Conservation (phyloP, 2,797 vertebrate species). For the Acanthopagrus latus region DNA sequence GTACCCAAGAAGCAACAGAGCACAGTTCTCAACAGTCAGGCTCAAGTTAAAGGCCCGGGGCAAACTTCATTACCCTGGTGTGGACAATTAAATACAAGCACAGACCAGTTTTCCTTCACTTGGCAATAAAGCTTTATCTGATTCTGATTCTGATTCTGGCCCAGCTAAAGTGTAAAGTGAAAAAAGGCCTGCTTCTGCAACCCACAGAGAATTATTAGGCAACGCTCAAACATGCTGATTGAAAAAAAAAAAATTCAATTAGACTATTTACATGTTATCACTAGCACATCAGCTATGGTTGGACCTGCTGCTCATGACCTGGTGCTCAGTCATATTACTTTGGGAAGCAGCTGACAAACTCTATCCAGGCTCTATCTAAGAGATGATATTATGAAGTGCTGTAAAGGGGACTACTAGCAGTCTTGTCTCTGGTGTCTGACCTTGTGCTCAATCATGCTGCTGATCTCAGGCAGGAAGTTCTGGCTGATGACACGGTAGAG, state of each 20-base stretch:
- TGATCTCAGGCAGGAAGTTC: constrained; percentile 98
- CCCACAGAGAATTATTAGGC: neutral
- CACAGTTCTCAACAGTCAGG: constrained; percentile 9
- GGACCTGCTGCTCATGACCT: neutral
- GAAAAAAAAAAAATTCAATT: neutral
- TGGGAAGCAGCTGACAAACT: neutral
- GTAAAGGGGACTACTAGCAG: constrained; percentile 20
- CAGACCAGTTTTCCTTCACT: constrained; percentile 38
- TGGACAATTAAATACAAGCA: constrained; percentile 45
- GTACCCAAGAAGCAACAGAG: neutral
- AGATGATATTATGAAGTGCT: neutral
- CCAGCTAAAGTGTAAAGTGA: neutral
- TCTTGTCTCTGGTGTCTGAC: constrained; percentile 75
- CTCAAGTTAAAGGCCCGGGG: constrained; percentile 28
- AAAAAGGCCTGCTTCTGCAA: neutral
- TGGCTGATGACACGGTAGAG: constrained; percentile 96
- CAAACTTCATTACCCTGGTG: constrained; percentile 5
- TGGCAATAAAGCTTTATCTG: no score
- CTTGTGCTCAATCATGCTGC: constrained; percentile 98
- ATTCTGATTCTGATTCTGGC: no score
- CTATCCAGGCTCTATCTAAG: neutral
- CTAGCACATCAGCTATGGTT: neutral
- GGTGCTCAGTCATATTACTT: neutral
- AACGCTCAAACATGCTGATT: no score
- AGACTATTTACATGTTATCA: neutral